Evolutionary conservation across 2,113 vertebrate genomes (phyloP), one percentile per base, ranked within the genome.

Genomic region (Dinomys branickii): DNA sequence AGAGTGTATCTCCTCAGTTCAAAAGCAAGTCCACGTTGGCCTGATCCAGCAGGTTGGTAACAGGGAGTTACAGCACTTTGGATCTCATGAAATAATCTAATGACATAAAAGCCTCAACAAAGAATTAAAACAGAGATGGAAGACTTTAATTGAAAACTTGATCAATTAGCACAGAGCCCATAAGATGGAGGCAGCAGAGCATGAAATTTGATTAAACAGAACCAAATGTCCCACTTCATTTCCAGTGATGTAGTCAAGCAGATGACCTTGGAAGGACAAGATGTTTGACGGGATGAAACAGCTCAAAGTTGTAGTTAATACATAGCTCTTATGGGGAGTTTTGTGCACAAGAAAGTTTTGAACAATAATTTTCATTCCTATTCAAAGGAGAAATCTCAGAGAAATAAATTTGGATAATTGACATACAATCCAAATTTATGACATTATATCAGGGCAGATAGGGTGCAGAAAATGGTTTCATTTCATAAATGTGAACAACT

Each of bases 201-300:
- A 97, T 98, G 97, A 99, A 98, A 99, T 98, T 95, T 98, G 98
- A 99, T 99, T 99, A 98, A 98, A 98, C 93, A 98, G 97, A 98
- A 98, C 97, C 98, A 98, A 98, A 98, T 93, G 69, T 97, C 98
- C 97, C 96, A 96, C 93, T 98, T 98, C 98, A 98, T 98, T 98
- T 98, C 97, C 98, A 98, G 93, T 0, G 69, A 97, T 97, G 97
- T 92, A 90, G 0, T 94, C 22, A 98, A 99, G 98, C 95, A 92
- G 98, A 98, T 97, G 98, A 99, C 99, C 98, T 99, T 99, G 98
- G 98, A 96, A 98, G 97, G 97, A 96, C 92, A 98, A 98, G 98
- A 98, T 65, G 56, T 97, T 98, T 97, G 97, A 94, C 73, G 95
- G 77, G 94, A 91, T 93, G 92, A 98, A 98, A 97, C 86, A 97